Evolutionary conservation across 2,797 vertebrate genomes (phyloP), one percentile per base, ranked within the genome.

Genomic region (Emys orbicularis): DNA sequence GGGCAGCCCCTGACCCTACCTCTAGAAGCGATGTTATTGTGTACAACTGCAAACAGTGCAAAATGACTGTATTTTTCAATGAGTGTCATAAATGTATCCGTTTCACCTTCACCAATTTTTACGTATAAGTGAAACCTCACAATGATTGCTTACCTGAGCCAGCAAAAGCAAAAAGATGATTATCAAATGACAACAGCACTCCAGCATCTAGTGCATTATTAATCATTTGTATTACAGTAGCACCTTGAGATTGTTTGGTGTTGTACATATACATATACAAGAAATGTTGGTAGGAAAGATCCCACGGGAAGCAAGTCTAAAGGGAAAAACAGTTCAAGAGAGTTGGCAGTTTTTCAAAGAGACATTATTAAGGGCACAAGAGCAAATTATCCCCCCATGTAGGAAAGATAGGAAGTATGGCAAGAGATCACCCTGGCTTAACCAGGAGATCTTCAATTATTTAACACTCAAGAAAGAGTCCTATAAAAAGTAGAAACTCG

Each of bases 91-190:
- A 81, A 50, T 77, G 53, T 84, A 16, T 86, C 88, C 72, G 57
- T 54, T 53, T 86, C 83, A 68, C 81, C 34, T 18, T 15, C 65
- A 79, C 74, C 68, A 23, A 82, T 88, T 76, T 53, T 84, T 72
- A 87, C 44, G 41, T 79, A 80, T 41, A 52, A 83, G 41, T 19
- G 8, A 88, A 50, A 84, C 61, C 65, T 93, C 68, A 88, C 61
- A 50, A 56, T 41, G 81, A 90, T 94, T 82, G 34, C 53, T 92
- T 95, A 53, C 79, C 83, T 19, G 52, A 88, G 89, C 72, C 87
- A 37, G 72, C 16, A 34, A 2, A 88, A 94, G 52, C 19, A 12
- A 53, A 61, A 87, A 87, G 19, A 68, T 90, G 92, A 79, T 95
- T 81, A 7, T 41, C 92, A 84, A 87, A n/a, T 95, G 86, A 68